Base-by-base conservation (phyloP, 2,888 invertebrate species). In the Trissonchulus sp. region DNA sequence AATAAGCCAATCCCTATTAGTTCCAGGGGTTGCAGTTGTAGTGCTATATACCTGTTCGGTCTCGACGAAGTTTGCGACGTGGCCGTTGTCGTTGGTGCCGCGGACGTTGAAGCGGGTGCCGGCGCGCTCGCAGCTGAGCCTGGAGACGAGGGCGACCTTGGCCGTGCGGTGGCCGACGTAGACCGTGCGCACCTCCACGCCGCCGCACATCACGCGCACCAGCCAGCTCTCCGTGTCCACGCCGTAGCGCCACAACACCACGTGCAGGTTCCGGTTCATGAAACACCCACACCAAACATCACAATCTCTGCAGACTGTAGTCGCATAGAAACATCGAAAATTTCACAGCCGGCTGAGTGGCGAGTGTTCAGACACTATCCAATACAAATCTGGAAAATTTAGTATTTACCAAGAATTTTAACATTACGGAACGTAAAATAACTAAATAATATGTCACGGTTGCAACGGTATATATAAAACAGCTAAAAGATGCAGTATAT, bases 31-130 rank as follows among this genome's bases (percentile, higher is more conserved):
- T n/a, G n/a, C n/a, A n/a, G n/a, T n/a, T n/a, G n/a, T n/a, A n/a
- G n/a, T n/a, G n/a, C n/a, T n/a, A n/a, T n/a, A n/a, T n/a, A 95
- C 93, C 88, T 99, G 99, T 87, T 99, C 99, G 0, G 99, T 99
- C 89, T 99, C 99, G 36, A 98, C 98, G 89, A 99, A 99, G 88
- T 99, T 99, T 0, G 99, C 99, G 28, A 99, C 99, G 88, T 96
- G 93, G 0, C 99, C 99, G 85, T 96, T 94, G 87, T 99, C 99
- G 86, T 99, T 98, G 79, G 93, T 93, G n/a, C 99, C 99, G 79
- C 99, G 89, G 0, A 98, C 97, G 88, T 98, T 97, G 85, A 99
- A 99, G 79, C 93, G 88, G 34, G 99, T 99, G 36, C 99, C 99
- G 75, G 98, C 98, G 80, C 99, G 88, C 87, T 99, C 98, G 87